Percentiles rank a stretch among this genome's conserved stretches.
Conservation (phyloP, 2,888 invertebrate species). For the Pollenia amentaria region DNA sequence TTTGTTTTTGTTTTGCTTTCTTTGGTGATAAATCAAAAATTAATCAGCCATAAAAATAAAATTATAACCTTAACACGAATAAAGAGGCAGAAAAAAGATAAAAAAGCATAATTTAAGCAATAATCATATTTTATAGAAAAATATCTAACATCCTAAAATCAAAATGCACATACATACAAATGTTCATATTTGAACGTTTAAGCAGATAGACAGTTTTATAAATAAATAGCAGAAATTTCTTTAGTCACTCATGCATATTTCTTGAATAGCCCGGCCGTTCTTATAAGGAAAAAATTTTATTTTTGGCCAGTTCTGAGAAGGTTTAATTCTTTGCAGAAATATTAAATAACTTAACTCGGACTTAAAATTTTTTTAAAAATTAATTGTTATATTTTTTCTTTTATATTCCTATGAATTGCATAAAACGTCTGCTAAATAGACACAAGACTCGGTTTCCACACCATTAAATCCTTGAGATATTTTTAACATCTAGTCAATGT, state of each 20-base stretch:
- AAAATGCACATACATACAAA: background rate
- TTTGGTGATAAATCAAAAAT: slow-evolving; percentile 59
- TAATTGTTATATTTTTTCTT: slow-evolving; percentile 25
- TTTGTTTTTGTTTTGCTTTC: slow-evolving; percentile 20
- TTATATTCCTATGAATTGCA: background rate
- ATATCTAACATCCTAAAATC: background rate
- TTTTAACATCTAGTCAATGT: too few species aligned
- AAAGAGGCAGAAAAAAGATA: background rate
- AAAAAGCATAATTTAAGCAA: slow-evolving; percentile 43
- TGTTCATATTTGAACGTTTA: too few species aligned
- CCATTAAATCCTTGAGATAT: slow-evolving; percentile 39
- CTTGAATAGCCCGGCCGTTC: too few species aligned
- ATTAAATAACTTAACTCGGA: background rate
- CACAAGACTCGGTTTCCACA: slow-evolving; percentile 31
- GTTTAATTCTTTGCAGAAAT: too few species aligned
- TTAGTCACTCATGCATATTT: too few species aligned
- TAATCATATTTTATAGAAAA: slow-evolving; percentile 56
- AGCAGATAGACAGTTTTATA: too few species aligned
- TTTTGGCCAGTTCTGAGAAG: too few species aligned
- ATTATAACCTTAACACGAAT: slow-evolving; percentile 29
- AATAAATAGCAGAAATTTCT: too few species aligned
- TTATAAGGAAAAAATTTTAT: too few species aligned
- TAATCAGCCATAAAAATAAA: slow-evolving; percentile 65
- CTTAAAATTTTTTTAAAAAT: slow-evolving; percentile 38
- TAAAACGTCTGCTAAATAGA: slow-evolving; percentile 40